phyloP scores from a whole-genome alignment of 2,113 vertebrate genomes.

The Pterocles gutturalis region DNA sequence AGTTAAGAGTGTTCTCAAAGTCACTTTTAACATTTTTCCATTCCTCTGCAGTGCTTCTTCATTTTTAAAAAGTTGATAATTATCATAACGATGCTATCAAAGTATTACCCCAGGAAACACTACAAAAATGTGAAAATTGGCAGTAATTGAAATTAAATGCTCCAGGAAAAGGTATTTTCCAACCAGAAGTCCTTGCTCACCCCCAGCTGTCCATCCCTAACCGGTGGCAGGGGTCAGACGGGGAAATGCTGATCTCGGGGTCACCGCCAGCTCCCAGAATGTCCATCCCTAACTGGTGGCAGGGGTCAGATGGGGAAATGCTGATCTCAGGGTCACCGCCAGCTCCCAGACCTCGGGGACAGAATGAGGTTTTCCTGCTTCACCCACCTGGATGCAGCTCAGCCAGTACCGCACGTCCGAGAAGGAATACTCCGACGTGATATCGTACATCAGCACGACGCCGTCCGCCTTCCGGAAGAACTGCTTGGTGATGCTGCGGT shows the following conservation, averaged over 20 bases:
- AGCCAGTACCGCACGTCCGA: slow-evolving; percentile 86
- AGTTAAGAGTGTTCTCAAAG: neutral
- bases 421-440: slow-evolving; percentile 85
- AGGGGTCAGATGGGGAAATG: no score
- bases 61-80: neutral
- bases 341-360: fast-evolving
- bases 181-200: neutral
- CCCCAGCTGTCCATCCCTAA: no score
- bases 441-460: slow-evolving; percentile 92
- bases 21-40: neutral
- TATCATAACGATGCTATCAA: neutral
- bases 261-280: no score
- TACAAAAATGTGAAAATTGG: neutral
- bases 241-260: no score
- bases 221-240: no score
- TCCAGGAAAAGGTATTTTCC: neutral
- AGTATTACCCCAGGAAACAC: neutral
- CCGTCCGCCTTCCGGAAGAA: slow-evolving; percentile 90
- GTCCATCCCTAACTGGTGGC: no score
- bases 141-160: neutral
- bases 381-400: slow-evolving; percentile 84
- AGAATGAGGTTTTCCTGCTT: neutral
- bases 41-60: neutral
- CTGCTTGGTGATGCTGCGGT: slow-evolving; percentile 89
- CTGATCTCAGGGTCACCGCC: neutral